These are phyloP conservation scores for Dendroctonus valens DNA, from an alignment of 1,140 invertebrate genomes.

Conservation along the genomic window DNA sequence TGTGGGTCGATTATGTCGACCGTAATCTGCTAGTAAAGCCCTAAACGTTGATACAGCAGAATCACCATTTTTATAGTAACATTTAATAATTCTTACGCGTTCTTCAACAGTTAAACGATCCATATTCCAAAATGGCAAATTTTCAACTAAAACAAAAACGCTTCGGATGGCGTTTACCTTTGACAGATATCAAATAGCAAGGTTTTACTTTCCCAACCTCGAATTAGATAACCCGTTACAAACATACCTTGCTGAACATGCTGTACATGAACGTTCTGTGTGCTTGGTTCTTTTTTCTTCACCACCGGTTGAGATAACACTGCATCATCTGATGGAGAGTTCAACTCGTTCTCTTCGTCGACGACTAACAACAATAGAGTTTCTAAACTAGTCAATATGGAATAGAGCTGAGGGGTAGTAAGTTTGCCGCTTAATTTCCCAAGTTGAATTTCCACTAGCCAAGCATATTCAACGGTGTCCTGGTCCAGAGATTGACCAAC, in stretches of 20 bases:
- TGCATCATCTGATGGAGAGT: conserved; percentile 58
- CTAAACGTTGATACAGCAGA: too few species aligned
- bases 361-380: conserved; percentile 82
- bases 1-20: too few species aligned
- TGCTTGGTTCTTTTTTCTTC: conserved; percentile 37
- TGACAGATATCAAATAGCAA: too few species aligned
- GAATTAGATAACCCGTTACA: too few species aligned
- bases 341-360: conserved; percentile 86
- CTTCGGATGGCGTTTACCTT: too few species aligned
- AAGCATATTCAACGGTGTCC: conserved; percentile 96
- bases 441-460: conserved; percentile 82
- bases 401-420: conserved; percentile 78
- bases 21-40: too few species aligned
- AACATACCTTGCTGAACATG: conserved; percentile 39
- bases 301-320: conserved; percentile 39
- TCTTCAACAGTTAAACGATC: too few species aligned
- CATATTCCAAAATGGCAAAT: too few species aligned
- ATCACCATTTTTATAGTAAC: too few species aligned
- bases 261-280: conserved; percentile 38
- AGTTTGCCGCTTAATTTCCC: conserved; percentile 80
- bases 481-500: conserved; percentile 67
- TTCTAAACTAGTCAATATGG: conserved; percentile 83
- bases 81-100: too few species aligned
- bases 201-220: too few species aligned
- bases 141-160: too few species aligned